A percentile compares a stretch with the other conserved stretches of the same genome.
phyloP scores from a whole-genome alignment of 2,888 invertebrate genomes.

The Conomelus anceps region DNA sequence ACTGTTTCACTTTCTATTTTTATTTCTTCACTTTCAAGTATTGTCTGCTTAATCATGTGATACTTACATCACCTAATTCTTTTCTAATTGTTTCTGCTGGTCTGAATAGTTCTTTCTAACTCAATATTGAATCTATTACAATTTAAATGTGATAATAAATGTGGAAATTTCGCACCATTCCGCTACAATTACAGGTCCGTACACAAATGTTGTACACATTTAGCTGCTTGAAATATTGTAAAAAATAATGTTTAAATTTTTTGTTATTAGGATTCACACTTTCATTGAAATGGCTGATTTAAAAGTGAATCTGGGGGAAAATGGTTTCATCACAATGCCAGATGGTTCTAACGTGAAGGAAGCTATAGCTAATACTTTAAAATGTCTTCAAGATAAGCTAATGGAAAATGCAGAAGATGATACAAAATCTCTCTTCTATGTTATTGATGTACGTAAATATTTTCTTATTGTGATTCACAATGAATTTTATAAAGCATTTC shows the following conservation, averaged over 20 bases:
- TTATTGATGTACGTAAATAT: slow-evolving; percentile 41
- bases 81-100: background rate
- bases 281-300: slow-evolving; percentile 46
- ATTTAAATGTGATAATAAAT: no score
- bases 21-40: background rate
- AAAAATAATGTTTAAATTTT: slow-evolving; percentile 19
- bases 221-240: no score
- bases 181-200: no score
- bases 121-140: background rate
- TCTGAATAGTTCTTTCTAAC: background rate
- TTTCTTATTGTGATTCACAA: background rate
- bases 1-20: background rate
- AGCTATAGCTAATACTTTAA: slow-evolving; percentile 53
- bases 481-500: background rate
- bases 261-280: slow-evolving; percentile 49
- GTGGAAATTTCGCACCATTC: no score
- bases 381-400: slow-evolving; percentile 57
- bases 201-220: no score
- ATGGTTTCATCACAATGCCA: slow-evolving; percentile 46
- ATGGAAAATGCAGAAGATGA: slow-evolving; percentile 66
- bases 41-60: background rate
- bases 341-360: slow-evolving; percentile 65
- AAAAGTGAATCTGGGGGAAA: slow-evolving; percentile 47
- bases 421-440: slow-evolving; percentile 60
- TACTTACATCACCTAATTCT: background rate